A percentile compares a stretch with the other conserved stretches of the same genome.
Conservation (phyloP, 2,888 invertebrate species). For the Crematogaster levior region DNA sequence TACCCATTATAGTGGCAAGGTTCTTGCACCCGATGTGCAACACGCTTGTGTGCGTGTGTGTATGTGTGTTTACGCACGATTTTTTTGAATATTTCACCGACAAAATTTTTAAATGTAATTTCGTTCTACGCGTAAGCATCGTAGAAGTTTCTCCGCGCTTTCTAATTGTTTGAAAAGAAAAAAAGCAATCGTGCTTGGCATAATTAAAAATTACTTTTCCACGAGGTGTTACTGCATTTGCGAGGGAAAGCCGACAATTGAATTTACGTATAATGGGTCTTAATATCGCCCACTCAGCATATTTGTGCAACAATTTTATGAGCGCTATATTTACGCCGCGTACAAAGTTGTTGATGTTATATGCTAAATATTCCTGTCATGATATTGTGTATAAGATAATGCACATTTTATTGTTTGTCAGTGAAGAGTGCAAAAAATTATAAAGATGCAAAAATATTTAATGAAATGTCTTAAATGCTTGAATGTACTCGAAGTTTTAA, state of each 20-base stretch:
- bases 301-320: neutral
- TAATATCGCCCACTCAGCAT: neutral
- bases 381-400: neutral
- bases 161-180: slow-evolving; percentile 24
- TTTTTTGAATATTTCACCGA: slow-evolving; percentile 21
- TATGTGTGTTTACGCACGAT: slow-evolving; percentile 26
- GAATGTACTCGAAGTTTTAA: neutral
- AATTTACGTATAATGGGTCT: neutral
- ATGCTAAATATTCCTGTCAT: neutral
- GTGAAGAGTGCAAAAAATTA: neutral
- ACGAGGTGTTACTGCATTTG: neutral
- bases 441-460: neutral
- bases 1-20: neutral
- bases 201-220: slow-evolving; percentile 36
- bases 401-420: neutral
- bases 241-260: neutral
- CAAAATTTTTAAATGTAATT: slow-evolving; percentile 22
- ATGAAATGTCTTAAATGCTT: neutral
- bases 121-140: neutral
- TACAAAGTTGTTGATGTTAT: neutral
- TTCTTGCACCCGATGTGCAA: neutral
- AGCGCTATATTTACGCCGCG: neutral
- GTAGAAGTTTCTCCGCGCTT: slow-evolving; percentile 28
- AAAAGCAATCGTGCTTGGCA: slow-evolving; percentile 3
- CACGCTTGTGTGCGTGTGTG: neutral